Base-by-base conservation (phyloP, 2,888 invertebrate species). In the Liopterus haemorrhoidalis region DNA sequence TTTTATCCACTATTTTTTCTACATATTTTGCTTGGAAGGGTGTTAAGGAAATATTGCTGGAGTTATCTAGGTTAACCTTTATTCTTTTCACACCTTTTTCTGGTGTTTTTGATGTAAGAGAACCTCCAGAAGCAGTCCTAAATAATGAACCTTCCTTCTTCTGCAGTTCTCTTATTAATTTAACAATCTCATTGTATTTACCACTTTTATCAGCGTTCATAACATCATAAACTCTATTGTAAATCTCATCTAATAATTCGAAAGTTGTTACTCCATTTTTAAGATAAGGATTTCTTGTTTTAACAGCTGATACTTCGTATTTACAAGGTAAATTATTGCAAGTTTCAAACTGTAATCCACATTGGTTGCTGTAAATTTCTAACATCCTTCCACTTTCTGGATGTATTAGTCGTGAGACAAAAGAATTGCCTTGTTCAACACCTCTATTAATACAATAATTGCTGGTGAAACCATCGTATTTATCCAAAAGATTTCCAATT, bases 341-440 rank as follows among this genome's bases (percentile, higher is more conserved):
- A 0, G 93, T 93, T 59, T 90, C 88, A 54, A 95, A 80, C 63
- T 91, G 88, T 44, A 93, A 74, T 0, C 92, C 93, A 0, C 86
- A 88, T 62, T 92, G 89, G 62, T 90, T 85, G 47, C 89, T 85
- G 54, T 79, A 81, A 1, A 92, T 75, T 63, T 89, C 86, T 40
- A 95, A 59, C 43, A 77, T 78, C 43, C 92, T 74, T 1, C 93
- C 92, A 16, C 78, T 74, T 5, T 61, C 55, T 0, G 81, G 78
- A 66, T 89, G 85, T 3, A 74, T 57, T 1, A 78, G 77, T 55
- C 82, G 72, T 8, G 81, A 81, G 18, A 83, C 80, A 52, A 82
- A 78, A 6, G 75, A 74, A 12, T 73, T 51, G 12, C 71, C 72
- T 52, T 76, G 75, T 2, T 71, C 68, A 2, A 69, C 70, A 4